Conservation (phyloP, 2,888 invertebrate genomes). For the Aphodius granarius region DNA sequence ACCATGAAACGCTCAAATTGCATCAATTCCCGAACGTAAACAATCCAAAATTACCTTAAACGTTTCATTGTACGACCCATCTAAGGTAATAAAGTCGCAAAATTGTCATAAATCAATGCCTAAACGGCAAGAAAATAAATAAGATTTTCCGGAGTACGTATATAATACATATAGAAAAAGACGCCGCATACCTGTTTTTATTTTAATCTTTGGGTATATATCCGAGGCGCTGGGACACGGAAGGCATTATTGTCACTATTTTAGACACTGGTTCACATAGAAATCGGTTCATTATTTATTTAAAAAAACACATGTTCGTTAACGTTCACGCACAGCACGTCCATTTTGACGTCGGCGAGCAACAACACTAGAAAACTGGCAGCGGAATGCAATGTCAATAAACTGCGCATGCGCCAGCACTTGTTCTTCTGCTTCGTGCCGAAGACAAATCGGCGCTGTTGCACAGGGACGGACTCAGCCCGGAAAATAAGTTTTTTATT, state of each 20-base stretch:
- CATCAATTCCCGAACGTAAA: not conserved
- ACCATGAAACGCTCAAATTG: not conserved
- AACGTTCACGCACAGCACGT: slow-evolving; percentile 43
- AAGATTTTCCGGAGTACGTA: slow-evolving; percentile 1
- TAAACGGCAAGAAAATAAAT: slow-evolving; percentile 9
- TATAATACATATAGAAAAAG: not conserved
- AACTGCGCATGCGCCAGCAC: slow-evolving; percentile 21
- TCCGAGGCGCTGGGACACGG: slow-evolving; percentile 45
- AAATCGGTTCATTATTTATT: slow-evolving; percentile 43
- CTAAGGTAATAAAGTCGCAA: not conserved
- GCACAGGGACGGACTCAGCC: not conserved
- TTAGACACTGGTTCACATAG: slow-evolving; percentile 53
- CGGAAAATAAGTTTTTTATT: too few relatives aligned
- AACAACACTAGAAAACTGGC: slow-evolving; percentile 42
- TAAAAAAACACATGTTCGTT: slow-evolving; percentile 45
- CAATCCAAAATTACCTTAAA: not conserved
- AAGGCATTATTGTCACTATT: slow-evolving; percentile 54
- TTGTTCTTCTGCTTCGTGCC: slow-evolving; percentile 2
- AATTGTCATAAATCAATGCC: slow-evolving; percentile 25
- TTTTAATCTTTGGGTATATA: slow-evolving; percentile 30
- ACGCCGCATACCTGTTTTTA: slow-evolving; percentile 17
- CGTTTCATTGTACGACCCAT: not conserved
- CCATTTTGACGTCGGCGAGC: slow-evolving; percentile 46
- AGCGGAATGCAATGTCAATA: slow-evolving; percentile 29
- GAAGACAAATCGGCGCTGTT: slow-evolving; percentile 1